phyloP scores from a whole-genome alignment of 2,797 vertebrate species.

The Pangasius larnaudii region DNA sequence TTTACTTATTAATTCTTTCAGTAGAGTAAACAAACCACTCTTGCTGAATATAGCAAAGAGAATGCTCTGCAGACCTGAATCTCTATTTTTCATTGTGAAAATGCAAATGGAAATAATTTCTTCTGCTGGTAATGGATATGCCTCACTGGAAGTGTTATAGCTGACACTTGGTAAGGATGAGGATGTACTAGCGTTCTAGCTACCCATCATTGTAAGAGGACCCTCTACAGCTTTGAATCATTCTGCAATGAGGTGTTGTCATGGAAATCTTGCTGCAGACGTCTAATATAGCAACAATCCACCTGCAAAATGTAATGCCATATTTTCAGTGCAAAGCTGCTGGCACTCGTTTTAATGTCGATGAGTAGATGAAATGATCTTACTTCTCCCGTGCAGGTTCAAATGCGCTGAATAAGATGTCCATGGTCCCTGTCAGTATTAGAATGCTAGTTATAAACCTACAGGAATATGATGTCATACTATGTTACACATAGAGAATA shows the following conservation, averaged over 20 bases:
- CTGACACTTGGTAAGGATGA: constrained; percentile 1
- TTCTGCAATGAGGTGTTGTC: constrained; percentile 60
- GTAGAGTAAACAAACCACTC: neutral
- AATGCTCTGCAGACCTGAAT: constrained; percentile 26
- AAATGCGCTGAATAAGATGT: neutral
- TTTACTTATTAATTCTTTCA: neutral
- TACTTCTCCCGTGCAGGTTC: neutral
- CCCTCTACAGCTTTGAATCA: constrained; percentile 57
- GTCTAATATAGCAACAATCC: constrained; percentile 64
- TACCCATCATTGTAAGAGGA: constrained; percentile 44
- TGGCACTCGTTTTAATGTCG: constrained; percentile 32
- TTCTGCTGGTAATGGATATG: neutral
- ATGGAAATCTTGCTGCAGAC: constrained; percentile 63
- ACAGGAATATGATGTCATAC: neutral
- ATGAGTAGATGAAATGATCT: constrained; percentile 8
- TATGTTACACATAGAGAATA: neutral
- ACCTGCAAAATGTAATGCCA: constrained; percentile 64
- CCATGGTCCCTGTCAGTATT: neutral
- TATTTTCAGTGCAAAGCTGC: constrained; percentile 55
- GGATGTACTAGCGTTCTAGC: constrained; percentile 22
- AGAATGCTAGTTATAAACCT: neutral
- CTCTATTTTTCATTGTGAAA: constrained; percentile 41
- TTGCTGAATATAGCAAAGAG: constrained; percentile 27
- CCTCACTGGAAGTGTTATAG: neutral
- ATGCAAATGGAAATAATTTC: constrained; percentile 31